A percentile compares a stretch with the other conserved stretches of the same genome.
Evolutionary conservation across 2,113 vertebrate genomes (phyloP).

Genomic region (Hydropotes inermis): DNA sequence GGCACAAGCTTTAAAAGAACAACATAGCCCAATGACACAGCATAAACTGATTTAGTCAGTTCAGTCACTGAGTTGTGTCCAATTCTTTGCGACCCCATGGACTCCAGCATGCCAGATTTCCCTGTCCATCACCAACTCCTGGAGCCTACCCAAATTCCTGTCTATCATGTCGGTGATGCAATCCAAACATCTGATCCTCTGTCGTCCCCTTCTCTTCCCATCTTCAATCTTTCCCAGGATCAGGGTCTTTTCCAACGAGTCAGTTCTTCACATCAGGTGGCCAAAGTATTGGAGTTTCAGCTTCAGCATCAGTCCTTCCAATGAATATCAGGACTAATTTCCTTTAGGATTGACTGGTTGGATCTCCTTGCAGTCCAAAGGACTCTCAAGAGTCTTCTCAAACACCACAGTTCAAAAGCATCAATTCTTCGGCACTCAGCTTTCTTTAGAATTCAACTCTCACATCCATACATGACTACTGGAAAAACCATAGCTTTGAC

Average conservation of each 20-base stretch:
- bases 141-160: neutral
- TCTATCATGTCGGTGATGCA: accelerated
- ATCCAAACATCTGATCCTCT: neutral
- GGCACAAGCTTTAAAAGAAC: neutral
- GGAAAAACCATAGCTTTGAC: neutral
- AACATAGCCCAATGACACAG: neutral
- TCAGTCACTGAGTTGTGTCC: neutral
- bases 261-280: neutral
- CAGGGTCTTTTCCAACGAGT: neutral
- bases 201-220: neutral
- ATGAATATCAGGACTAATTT: neutral
- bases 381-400: neutral
- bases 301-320: neutral
- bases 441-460: neutral
- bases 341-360: neutral
- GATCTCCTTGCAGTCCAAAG: neutral
- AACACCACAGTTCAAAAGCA: neutral
- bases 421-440: accelerated
- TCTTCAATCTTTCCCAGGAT: neutral
- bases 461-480: neutral
- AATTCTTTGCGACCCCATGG: neutral
- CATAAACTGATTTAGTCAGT: neutral
- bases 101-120: neutral
- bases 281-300: neutral
- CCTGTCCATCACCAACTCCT: neutral